These are phyloP conservation scores for Xanthorhoe spadicearia DNA, from an alignment of 2,888 invertebrate genomes.

Conservation along the genomic window DNA sequence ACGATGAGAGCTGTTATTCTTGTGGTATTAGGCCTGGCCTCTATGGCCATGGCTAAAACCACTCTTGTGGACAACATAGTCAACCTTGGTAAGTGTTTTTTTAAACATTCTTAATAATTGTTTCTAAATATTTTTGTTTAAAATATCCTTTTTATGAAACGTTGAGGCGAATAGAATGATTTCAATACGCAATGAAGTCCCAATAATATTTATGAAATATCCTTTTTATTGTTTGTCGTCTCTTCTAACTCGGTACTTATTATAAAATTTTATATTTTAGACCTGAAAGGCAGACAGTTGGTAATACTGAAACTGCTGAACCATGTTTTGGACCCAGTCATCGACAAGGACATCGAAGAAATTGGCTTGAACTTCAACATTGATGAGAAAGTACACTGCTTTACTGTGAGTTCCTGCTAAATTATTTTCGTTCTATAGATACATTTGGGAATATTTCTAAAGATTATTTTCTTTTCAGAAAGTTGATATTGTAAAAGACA, in stretches of 20 bases:
- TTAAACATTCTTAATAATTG: neutral
- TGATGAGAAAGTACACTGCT: constrained; percentile 69
- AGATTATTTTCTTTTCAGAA: constrained; percentile 63
- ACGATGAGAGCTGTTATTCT: constrained; percentile 68
- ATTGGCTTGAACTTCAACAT: constrained; percentile 72
- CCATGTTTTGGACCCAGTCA: constrained; percentile 76
- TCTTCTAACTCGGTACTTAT: neutral
- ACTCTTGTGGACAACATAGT: constrained; percentile 59
- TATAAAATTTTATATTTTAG: constrained; percentile 15
- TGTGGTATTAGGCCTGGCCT: constrained; percentile 67
- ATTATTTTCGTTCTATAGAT: neutral
- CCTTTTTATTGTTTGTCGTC: constrained; percentile 5
- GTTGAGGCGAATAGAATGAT: too few species aligned
- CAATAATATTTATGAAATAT: neutral
- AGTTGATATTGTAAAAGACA: constrained; percentile 83
- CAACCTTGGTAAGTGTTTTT: constrained; percentile 52
- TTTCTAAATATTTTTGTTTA: neutral
- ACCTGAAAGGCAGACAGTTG: constrained; percentile 75
- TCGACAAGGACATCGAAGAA: constrained; percentile 77
- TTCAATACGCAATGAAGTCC: too few species aligned
- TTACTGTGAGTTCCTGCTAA: constrained; percentile 56
- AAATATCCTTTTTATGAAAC: too few species aligned
- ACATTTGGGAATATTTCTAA: neutral
- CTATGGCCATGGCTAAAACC: constrained; percentile 59
- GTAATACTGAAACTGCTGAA: constrained; percentile 81